Evolutionary conservation across 2,888 invertebrate species (phyloP), one percentile per base, ranked within the genome.

Genomic region (Apamea monoglypha): DNA sequence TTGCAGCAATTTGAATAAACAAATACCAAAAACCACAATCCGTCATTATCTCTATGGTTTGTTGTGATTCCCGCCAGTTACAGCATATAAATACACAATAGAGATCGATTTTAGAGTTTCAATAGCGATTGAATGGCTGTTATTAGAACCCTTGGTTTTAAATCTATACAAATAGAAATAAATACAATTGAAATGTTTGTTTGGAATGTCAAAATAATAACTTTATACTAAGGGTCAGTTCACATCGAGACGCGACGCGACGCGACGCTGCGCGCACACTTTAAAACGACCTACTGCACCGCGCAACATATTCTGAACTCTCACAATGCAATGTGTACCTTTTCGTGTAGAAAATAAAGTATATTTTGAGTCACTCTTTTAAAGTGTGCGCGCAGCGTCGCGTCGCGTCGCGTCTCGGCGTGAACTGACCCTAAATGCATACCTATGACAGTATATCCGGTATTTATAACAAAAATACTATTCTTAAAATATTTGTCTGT

Each of bases 1-100:
- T 78, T 82, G 66, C 56, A 67, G 61, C 44, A 72, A 61, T 64
- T 74, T 85, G 32, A 79, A 83, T 83, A 74, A 71, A 82, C 75
- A 78, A 78, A 80, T 63, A 66, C 36, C 47, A 53, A 61, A 75
- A 74, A 83, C 74, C 76, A 68, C 76, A 79, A 71, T 29, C 40
- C 25, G 47, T 8, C 67, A 81, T 74, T 77, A 73, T 70, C 14
- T 61, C 32, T 59, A 74, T 78, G 83, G 29, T 64, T 68, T 73
- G 50, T 73, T 70, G 53, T 75, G 56, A 73, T 73, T 56, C 36
- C 29, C 16, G 36, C 5, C 67, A 61, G 66, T 80, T 56, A 18
- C 32, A 50, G 4, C 32, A 59, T 68, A n/a, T 8, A 21, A 50
- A 50, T 16, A 16, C 10, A 25, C 50, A 50, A 61, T 74, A 50